Evolutionary conservation across 2,888 invertebrate species (phyloP).

Genomic region (Polylopha cassiicola): DNA sequence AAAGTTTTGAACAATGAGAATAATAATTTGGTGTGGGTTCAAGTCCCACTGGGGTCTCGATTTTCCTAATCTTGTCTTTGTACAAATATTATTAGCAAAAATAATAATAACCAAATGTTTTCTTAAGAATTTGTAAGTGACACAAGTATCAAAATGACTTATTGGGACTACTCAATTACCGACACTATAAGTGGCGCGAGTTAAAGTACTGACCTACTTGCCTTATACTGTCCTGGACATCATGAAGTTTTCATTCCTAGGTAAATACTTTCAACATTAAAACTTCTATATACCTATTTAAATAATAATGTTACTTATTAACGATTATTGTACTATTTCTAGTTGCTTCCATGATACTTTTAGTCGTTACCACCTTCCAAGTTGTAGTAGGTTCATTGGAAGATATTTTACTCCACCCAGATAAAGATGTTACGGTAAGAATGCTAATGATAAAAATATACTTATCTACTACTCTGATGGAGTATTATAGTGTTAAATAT

Average conservation of each 20-base stretch:
- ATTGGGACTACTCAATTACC: slow-evolving; percentile 37
- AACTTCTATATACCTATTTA: slow-evolving; percentile 14
- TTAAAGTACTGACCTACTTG: slow-evolving; percentile 35
- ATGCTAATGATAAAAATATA: slow-evolving; percentile 4
- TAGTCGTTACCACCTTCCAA: slow-evolving; percentile 28
- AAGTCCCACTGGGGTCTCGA: no score
- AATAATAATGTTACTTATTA: slow-evolving; percentile 8
- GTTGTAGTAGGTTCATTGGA: slow-evolving; percentile 32
- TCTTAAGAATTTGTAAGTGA: background rate
- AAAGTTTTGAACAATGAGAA: background rate
- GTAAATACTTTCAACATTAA: slow-evolving; percentile 30
- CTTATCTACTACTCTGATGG: slow-evolving; percentile 6
- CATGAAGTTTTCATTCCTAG: slow-evolving; percentile 46
- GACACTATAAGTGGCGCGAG: slow-evolving; percentile 54
- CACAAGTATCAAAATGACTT: slow-evolving; percentile 44
- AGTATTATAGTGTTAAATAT: slow-evolving; percentile 24
- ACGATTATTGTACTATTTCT: slow-evolving; percentile 16
- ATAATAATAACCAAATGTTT: slow-evolving; percentile 19
- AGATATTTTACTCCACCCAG: slow-evolving; percentile 33
- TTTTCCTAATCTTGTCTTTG: no score
- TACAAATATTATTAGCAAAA: slow-evolving; percentile 27
- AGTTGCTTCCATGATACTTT: slow-evolving; percentile 26
- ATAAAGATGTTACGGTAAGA: slow-evolving; percentile 35
- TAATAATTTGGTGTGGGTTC: slow-evolving; percentile 1
- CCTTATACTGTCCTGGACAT: slow-evolving; percentile 32